These are phyloP conservation scores for Leptinotarsa undecemlineata DNA, from an alignment of 1,140 invertebrate species.

Conservation along the genomic window DNA sequence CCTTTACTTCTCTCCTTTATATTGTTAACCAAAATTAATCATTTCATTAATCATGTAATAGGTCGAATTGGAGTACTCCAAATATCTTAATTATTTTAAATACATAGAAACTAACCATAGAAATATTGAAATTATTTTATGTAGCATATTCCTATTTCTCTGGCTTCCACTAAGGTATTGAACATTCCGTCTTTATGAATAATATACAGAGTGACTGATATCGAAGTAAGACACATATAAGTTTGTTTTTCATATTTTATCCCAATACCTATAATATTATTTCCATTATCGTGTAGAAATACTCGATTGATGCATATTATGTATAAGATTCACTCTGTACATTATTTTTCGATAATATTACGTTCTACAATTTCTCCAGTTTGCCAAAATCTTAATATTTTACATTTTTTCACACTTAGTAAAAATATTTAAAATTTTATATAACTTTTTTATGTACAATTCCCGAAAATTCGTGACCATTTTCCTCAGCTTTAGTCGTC, in stretches of 20 bases:
- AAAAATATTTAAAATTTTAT: slow-evolving; percentile 28
- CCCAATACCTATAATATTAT: slow-evolving; percentile 35
- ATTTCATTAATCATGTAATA: too few relatives aligned
- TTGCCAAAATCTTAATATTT: slow-evolving; percentile 22
- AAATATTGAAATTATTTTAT: too few relatives aligned
- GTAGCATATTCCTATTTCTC: too few relatives aligned
- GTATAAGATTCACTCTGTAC: slow-evolving; percentile 20
- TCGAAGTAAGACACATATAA: slow-evolving; percentile 23
- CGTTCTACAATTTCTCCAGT: neutral
- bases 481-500: slow-evolving; percentile 23
- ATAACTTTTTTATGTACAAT: slow-evolving; percentile 21
- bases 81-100: too few relatives aligned
- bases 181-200: neutral
- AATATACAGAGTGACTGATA: slow-evolving; percentile 21
- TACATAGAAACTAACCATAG: too few relatives aligned
- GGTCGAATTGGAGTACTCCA: too few relatives aligned
- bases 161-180: neutral
- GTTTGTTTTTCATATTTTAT: slow-evolving; percentile 27
- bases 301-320: neutral
- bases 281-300: neutral
- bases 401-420: slow-evolving; percentile 13
- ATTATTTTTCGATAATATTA: slow-evolving; percentile 7
- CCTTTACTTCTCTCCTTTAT: too few relatives aligned
- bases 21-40: too few relatives aligned
- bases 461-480: slow-evolving; percentile 16